Evolutionary conservation across 2,888 invertebrate genomes (phyloP), one percentile per base, ranked within the genome.

Genomic region (Coremacera marginata): DNA sequence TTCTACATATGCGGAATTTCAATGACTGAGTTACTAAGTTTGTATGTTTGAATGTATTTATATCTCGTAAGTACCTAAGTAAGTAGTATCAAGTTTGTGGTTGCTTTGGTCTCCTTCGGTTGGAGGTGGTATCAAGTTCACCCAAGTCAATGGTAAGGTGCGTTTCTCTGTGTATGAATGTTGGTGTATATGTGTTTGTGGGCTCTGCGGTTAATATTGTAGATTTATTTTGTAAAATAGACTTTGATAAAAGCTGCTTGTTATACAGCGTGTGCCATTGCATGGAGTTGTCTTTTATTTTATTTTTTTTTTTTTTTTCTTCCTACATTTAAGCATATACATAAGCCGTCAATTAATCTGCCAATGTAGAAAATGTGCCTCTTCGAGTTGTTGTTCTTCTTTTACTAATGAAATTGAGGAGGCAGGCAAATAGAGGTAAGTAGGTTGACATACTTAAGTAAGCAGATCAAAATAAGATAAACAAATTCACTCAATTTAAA

Each of bases 321-420:
- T 7, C 37, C 44, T 44, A 44, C 14, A 11, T 44, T 44, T 7
- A 44, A 44, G 44, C 44, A 84, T 84, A 84, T 84, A 84, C 86
- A 84, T 84, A 84, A 84, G 86, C 84, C 85, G 86, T 85, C 84
- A 84, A 85, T 84, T 84, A 84, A 84, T 85, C 81, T 84, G 78
- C 44, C 80, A 82, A 84, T 84, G 85, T 83, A 27, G 63, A 73
- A 72, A 19, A 27, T 60, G 9, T 60, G 27, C 27, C 19, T 25
- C 60, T 60, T 16, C n/a, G 25, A 60, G 27, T 60, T 60, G 27
- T 60, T 25, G 25, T 60, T 60, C 27, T 27, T 44, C 44, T 27
- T 44, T 7, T 44, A 27, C 27, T 60, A 60, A 60, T 60, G 27
- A 60, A 60, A 60, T 60, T 60, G 60, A 27, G 27, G 60, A 27